phyloP scores from a whole-genome alignment of 2,113 vertebrate genomes.

The Raja brachyura region DNA sequence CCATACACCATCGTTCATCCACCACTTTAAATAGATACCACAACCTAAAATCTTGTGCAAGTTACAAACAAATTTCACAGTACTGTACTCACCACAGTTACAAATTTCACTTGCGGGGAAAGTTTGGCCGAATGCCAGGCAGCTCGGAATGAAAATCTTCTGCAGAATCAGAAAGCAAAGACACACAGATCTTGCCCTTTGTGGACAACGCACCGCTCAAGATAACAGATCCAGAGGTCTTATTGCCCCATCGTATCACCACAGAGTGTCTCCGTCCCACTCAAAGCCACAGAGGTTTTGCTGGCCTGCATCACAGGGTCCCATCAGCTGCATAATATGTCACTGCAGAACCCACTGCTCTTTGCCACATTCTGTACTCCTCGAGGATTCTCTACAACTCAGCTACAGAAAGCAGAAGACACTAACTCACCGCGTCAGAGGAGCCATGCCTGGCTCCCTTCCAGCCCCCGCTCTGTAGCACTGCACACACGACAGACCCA shows the following conservation, averaged over 20 bases:
- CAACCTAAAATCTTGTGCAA: not conserved
- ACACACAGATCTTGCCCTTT: conserved; percentile 68
- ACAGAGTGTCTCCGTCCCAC: conserved; percentile 42
- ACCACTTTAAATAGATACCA: not conserved
- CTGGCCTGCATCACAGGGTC: conserved; percentile 60
- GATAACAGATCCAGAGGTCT: conserved; percentile 63
- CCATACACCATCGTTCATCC: not conserved
- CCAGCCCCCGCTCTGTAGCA: conserved; percentile 49
- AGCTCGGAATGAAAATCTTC: not conserved
- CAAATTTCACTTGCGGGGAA: not conserved
- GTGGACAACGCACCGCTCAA: conserved; percentile 62
- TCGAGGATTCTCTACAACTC: conserved; percentile 36
- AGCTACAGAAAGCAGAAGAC: conserved; percentile 41
- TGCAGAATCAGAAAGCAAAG: not conserved
- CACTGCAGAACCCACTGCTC: conserved; percentile 35
- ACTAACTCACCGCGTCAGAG: conserved; percentile 49
- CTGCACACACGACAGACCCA: not conserved
- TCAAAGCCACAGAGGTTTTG: conserved; percentile 43
- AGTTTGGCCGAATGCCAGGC: not conserved
- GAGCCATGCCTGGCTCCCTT: conserved; percentile 50
- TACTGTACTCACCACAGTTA: not conserved
- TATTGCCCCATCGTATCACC: conserved; percentile 67
- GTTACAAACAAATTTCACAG: no score
- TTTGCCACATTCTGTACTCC: conserved; percentile 37
- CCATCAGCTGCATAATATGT: conserved; percentile 58